These are phyloP conservation scores for Cabera pusaria DNA, from an alignment of 2,888 invertebrate genomes.

Conservation along the genomic window DNA sequence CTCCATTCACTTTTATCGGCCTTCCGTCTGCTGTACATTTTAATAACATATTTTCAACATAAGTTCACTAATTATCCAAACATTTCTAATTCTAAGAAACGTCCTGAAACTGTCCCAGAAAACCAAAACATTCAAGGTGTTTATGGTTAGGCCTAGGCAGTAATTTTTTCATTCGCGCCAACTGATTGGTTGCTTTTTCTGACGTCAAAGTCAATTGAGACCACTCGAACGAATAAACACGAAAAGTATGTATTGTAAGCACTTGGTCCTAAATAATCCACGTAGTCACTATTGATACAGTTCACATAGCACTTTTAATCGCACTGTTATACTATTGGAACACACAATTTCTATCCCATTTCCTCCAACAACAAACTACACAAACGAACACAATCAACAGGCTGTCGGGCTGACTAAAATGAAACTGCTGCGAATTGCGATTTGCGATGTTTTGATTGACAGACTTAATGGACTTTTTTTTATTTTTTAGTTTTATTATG, in stretches of 20 bases:
- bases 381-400: slow-evolving; percentile 39
- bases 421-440: slow-evolving; percentile 50
- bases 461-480: no score
- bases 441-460: slow-evolving; percentile 53
- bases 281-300: slow-evolving; percentile 33
- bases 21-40: slow-evolving; percentile 80
- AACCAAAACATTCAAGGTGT: slow-evolving; percentile 51
- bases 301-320: slow-evolving; percentile 51
- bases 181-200: slow-evolving; percentile 66
- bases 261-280: slow-evolving; percentile 37
- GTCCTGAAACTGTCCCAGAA: slow-evolving; percentile 51
- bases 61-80: slow-evolving; percentile 64
- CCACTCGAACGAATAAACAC: slow-evolving; percentile 65
- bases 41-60: slow-evolving; percentile 70
- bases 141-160: slow-evolving; percentile 16
- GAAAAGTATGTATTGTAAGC: slow-evolving; percentile 37
- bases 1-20: slow-evolving; percentile 77
- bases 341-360: slow-evolving; percentile 14
- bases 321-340: slow-evolving; percentile 32
- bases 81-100: slow-evolving; percentile 46
- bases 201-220: slow-evolving; percentile 77
- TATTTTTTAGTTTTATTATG: no score
- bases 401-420: slow-evolving; percentile 42
- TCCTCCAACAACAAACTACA: slow-evolving; percentile 18
- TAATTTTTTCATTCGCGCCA: slow-evolving; percentile 56